Percentiles rank a stretch among this genome's conserved stretches.
These are phyloP conservation scores for Cryptocephalus primarius DNA, from an alignment of 2,888 invertebrate species.

Conservation along the genomic window DNA sequence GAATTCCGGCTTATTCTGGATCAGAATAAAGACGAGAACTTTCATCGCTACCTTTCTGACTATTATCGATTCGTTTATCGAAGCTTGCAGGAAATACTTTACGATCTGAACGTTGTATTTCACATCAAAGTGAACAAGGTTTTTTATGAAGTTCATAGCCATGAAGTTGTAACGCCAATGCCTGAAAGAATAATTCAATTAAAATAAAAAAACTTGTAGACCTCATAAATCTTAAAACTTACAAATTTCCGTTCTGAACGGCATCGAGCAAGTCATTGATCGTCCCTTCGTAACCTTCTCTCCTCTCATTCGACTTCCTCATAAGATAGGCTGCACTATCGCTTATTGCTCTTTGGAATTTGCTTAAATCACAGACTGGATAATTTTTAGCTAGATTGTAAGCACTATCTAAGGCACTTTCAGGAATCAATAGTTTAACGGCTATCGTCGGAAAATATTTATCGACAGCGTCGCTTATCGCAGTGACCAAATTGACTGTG, in stretches of 20 bases:
- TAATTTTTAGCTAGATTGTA: constrained; percentile 35
- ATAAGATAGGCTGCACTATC: constrained; percentile 31
- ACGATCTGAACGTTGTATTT: constrained; percentile 53
- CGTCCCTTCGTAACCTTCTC: constrained; percentile 41
- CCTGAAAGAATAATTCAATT: constrained; percentile 35
- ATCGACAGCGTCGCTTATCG: constrained; percentile 43
- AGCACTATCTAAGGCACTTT: constrained; percentile 42
- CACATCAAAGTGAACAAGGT: constrained; percentile 61
- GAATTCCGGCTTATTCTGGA: constrained; percentile 61
- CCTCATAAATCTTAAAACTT: constrained; percentile 19
- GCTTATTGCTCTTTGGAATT: constrained; percentile 34
- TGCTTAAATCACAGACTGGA: constrained; percentile 31
- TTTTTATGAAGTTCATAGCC: constrained; percentile 60
- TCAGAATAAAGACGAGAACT: constrained; percentile 51
- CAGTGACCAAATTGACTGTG: constrained; percentile 55
- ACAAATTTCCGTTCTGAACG: constrained; percentile 43
- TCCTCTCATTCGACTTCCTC: constrained; percentile 38
- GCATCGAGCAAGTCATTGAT: constrained; percentile 43
- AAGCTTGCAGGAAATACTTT: constrained; percentile 49
- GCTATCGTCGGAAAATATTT: constrained; percentile 53
- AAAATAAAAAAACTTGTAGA: constrained; percentile 1
- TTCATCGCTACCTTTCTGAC: constrained; percentile 61
- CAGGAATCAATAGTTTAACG: constrained; percentile 46
- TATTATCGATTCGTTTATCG: constrained; percentile 69
- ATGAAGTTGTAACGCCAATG: constrained; percentile 77